These are phyloP conservation scores for Pollachius pollachius DNA, from an alignment of 2,113 vertebrate genomes.

Conservation along the genomic window DNA sequence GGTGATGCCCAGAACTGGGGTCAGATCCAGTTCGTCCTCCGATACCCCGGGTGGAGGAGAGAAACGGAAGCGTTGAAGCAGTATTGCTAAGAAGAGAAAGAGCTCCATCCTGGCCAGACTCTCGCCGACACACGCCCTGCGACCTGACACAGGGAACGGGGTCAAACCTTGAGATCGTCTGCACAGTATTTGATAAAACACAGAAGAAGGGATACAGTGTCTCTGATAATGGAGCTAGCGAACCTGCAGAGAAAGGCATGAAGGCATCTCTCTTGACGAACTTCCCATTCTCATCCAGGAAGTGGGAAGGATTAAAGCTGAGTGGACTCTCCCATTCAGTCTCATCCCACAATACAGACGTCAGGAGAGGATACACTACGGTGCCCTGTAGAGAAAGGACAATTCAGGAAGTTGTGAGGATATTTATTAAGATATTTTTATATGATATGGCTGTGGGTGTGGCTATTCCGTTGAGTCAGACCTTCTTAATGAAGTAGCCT, in stretches of 20 bases:
- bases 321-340: slow-evolving; percentile 66
- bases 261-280: slow-evolving; percentile 67
- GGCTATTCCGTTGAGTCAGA: background rate
- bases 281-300: slow-evolving; percentile 59
- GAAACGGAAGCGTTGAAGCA: slow-evolving; percentile 76
- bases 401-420: too few species aligned
- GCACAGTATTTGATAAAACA: background rate
- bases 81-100: slow-evolving; percentile 75
- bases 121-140: slow-evolving; percentile 71
- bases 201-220: background rate
- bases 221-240: background rate
- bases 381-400: slow-evolving; percentile 51
- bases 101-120: slow-evolving; percentile 79
- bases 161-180: background rate
- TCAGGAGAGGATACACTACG: slow-evolving; percentile 58
- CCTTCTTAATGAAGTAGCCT: slow-evolving; percentile 49
- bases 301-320: slow-evolving; percentile 67
- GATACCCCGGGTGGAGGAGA: slow-evolving; percentile 65
- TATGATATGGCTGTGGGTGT: background rate
- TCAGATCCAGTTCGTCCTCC: slow-evolving; percentile 71
- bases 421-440: background rate
- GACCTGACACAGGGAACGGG: slow-evolving; percentile 48
- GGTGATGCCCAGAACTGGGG: slow-evolving; percentile 44
- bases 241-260: slow-evolving; percentile 72
- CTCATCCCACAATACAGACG: slow-evolving; percentile 67